These are phyloP conservation scores for Campoletis sonorensis DNA, from an alignment of 1,140 invertebrate species.

Conservation along the genomic window DNA sequence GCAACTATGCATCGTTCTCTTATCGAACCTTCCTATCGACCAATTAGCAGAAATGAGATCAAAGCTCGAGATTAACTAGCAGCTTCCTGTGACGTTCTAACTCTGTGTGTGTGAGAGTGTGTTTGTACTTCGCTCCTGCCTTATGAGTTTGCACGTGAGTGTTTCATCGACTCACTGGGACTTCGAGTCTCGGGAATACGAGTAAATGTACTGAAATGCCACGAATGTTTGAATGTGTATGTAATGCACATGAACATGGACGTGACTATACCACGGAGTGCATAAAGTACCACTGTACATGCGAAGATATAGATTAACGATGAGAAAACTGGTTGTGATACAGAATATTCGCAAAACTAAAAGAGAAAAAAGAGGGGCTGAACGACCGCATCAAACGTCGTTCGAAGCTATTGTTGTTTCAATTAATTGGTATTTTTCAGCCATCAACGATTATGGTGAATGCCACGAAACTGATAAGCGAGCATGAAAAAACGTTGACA, in stretches of 20 bases:
- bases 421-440: no score
- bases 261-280: neutral
- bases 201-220: neutral
- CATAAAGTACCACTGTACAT: constrained; percentile 25
- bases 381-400: neutral
- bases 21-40: constrained; percentile 58
- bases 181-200: neutral
- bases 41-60: constrained; percentile 64
- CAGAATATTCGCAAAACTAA: neutral
- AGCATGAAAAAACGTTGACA: no score
- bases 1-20: constrained; percentile 44
- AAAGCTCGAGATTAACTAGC: constrained; percentile 57
- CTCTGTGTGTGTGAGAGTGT: neutral
- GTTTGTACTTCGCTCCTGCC: neutral
- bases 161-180: neutral
- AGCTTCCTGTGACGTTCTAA: constrained; percentile 53
- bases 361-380: no score
- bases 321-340: constrained; percentile 38
- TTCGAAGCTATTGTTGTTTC: neutral
- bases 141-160: neutral
- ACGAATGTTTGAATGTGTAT: neutral
- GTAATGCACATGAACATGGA: no score
- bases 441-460: no score
- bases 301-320: constrained; percentile 12
- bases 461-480: no score